phyloP scores from a whole-genome alignment of 2,888 invertebrate genomes.

The Candidula unifasciata region DNA sequence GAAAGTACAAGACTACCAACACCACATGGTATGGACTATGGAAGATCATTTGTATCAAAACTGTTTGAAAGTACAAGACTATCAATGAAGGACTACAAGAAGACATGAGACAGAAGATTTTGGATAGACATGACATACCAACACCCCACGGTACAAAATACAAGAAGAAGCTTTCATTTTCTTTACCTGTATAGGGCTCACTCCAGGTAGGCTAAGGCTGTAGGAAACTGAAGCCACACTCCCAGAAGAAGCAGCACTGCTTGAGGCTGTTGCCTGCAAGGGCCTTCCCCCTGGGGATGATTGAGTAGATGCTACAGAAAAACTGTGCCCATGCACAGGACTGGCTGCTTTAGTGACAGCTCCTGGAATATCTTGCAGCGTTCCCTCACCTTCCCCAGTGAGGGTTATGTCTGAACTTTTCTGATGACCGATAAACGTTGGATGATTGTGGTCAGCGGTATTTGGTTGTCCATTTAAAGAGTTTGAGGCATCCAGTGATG shows the following conservation, averaged over 20 bases:
- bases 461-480: not conserved
- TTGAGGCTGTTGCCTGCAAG: not conserved
- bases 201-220: slow-evolving; percentile 9
- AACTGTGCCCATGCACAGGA: not conserved
- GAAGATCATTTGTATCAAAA: no score
- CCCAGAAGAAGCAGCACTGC: not conserved
- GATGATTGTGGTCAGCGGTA: not conserved
- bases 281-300: not conserved
- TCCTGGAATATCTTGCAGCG: not conserved
- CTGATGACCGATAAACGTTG: not conserved
- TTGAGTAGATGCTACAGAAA: not conserved
- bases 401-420: not conserved
- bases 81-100: no score
- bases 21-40: no score
- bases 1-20: no score
- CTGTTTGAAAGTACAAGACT: no score
- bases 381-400: not conserved
- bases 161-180: not conserved
- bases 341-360: not conserved
- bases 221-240: slow-evolving; percentile 11
- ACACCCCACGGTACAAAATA: no score
- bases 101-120: no score
- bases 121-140: no score
- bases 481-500: not conserved
- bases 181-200: slow-evolving; percentile 25